These are phyloP conservation scores for Petroica traversi DNA, from an alignment of 2,113 vertebrate species.

Conservation along the genomic window DNA sequence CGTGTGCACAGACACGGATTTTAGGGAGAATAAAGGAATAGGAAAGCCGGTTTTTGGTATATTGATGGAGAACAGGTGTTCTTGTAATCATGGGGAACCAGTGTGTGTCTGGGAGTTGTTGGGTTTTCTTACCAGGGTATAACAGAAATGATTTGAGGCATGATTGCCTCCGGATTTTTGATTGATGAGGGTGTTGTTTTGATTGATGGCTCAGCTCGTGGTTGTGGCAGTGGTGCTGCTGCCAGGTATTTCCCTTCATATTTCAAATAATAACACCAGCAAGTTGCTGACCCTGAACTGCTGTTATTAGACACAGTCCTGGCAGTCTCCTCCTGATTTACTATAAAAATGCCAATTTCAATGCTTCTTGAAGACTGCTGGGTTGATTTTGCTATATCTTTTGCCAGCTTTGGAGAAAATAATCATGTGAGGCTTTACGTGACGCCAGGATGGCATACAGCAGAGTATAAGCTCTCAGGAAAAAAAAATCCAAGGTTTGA, in stretches of 20 bases:
- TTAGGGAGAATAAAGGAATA: background rate
- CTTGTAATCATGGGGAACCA: background rate
- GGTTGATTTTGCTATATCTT: background rate
- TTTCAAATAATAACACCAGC: fast-evolving
- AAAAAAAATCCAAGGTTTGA: background rate
- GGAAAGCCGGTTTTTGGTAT: background rate
- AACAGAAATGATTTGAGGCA: background rate
- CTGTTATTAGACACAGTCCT: background rate
- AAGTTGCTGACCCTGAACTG: background rate
- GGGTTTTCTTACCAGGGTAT: fast-evolving
- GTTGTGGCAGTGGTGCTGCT: background rate
- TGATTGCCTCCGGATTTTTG: background rate
- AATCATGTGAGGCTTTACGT: background rate
- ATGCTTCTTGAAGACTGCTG: background rate
- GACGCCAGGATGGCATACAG: background rate
- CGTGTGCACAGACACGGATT: fast-evolving
- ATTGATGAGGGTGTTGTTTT: background rate
- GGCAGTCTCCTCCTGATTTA: background rate
- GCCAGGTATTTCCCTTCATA: background rate
- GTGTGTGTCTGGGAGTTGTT: background rate
- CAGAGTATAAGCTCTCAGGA: background rate
- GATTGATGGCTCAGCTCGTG: background rate
- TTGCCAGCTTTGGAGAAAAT: background rate
- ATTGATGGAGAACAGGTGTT: background rate
- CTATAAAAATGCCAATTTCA: background rate